phyloP scores from a whole-genome alignment of 1,140 invertebrate species.

The Heliconius melpomene region DNA sequence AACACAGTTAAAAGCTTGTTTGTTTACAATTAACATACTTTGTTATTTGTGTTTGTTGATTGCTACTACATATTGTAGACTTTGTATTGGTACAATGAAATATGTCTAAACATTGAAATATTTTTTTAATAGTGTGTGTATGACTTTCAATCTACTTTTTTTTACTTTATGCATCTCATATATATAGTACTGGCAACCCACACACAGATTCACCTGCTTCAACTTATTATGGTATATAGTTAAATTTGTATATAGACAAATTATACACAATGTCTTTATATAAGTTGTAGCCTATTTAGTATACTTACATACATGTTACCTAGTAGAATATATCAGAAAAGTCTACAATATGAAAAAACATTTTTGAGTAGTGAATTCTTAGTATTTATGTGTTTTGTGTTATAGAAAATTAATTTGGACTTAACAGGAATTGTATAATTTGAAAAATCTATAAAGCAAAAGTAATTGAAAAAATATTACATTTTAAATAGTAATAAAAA shows the following conservation, averaged over 20 bases:
- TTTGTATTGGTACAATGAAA: not conserved
- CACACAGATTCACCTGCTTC: too few relatives aligned
- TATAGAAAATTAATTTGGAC: not conserved
- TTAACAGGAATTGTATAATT: not conserved
- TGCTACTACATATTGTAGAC: not conserved
- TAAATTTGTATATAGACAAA: too few relatives aligned
- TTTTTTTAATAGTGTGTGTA: not conserved
- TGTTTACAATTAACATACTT: slow-evolving; percentile 24
- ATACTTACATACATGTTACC: too few relatives aligned
- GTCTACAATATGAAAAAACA: not conserved
- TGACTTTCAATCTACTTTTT: too few relatives aligned
- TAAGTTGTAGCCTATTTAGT: too few relatives aligned
- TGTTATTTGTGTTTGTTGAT: slow-evolving; percentile 24
- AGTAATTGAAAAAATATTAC: too few relatives aligned
- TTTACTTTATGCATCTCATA: too few relatives aligned
- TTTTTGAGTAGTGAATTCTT: not conserved
- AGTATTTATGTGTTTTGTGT: not conserved
- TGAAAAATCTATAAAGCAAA: not conserved
- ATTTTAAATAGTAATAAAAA: too few relatives aligned
- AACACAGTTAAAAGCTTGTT: slow-evolving; percentile 17
- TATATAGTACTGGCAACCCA: too few relatives aligned
- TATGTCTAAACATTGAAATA: slow-evolving; percentile 1
- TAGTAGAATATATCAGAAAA: not conserved
- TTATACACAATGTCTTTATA: too few relatives aligned
- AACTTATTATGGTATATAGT: too few relatives aligned